Conservation (phyloP, 2,888 invertebrate species). For the Chrysolina oricalcia region DNA sequence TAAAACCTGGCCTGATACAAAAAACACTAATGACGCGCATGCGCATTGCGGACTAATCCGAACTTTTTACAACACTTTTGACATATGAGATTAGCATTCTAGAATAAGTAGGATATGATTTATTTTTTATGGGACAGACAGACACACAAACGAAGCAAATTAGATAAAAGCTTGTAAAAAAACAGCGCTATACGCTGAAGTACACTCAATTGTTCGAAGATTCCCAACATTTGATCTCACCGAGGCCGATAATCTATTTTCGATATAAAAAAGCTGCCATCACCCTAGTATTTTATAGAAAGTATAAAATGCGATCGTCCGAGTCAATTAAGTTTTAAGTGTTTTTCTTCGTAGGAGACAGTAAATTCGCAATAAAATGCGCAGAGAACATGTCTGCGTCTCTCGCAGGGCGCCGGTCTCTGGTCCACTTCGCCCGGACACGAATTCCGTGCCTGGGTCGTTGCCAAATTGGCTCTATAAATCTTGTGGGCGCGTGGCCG, state of each 20-base stretch:
- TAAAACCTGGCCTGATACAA: too few species aligned
- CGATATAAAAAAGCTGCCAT: background rate
- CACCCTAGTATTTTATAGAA: slow-evolving; percentile 14
- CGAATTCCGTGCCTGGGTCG: slow-evolving; percentile 64
- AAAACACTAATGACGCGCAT: too few species aligned
- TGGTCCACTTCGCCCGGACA: slow-evolving; percentile 52
- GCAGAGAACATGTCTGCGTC: slow-evolving; percentile 54
- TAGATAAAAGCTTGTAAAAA: too few species aligned
- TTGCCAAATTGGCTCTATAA: slow-evolving; percentile 68
- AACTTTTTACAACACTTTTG: too few species aligned
- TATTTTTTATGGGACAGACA: too few species aligned
- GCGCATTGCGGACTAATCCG: too few species aligned
- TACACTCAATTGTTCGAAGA: too few species aligned
- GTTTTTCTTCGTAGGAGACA: slow-evolving; percentile 66
- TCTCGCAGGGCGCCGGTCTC: slow-evolving; percentile 44
- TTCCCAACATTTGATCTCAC: too few species aligned
- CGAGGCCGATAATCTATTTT: background rate
- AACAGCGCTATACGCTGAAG: too few species aligned
- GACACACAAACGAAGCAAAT: too few species aligned
- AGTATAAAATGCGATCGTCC: slow-evolving; percentile 49
- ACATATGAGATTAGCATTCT: too few species aligned
- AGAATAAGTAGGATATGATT: too few species aligned
- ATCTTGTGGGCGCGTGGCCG: slow-evolving; percentile 66
- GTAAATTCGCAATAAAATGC: slow-evolving; percentile 65
- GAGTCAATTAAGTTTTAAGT: slow-evolving; percentile 68